Evolutionary conservation across 2,888 invertebrate species (phyloP).

Genomic region (Hetaerina titia): DNA sequence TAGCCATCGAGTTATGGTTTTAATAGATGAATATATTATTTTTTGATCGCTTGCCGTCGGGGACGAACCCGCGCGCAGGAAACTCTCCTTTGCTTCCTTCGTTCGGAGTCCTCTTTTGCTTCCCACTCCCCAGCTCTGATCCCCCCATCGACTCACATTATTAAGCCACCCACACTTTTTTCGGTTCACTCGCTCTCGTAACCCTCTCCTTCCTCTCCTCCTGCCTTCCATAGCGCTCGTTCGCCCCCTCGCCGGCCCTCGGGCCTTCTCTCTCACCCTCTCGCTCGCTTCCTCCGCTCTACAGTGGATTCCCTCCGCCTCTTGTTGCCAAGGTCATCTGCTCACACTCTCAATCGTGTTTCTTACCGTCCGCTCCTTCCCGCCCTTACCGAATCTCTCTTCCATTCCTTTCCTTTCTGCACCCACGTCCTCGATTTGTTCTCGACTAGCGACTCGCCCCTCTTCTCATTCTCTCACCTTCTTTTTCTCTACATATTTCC

Average conservation of each 20-base stretch:
- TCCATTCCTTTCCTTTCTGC: not conserved
- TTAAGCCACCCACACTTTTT: not conserved
- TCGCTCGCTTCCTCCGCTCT: not conserved
- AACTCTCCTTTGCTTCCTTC: no score
- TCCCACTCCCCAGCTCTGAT: no score
- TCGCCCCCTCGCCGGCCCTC: not conserved
- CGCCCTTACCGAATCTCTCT: not conserved
- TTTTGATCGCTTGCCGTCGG: no score
- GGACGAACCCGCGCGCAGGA: no score
- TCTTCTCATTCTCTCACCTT: no score
- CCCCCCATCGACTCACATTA: not conserved
- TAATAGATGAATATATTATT: no score
- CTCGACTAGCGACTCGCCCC: not conserved
- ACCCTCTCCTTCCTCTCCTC: not conserved
- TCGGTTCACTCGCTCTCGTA: not conserved
- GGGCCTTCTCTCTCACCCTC: not conserved
- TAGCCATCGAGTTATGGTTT: no score
- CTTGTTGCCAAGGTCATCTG: conserved; percentile 11
- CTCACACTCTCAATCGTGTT: not conserved
- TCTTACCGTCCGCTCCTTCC: not conserved
- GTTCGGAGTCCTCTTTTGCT: no score
- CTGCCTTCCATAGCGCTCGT: not conserved
- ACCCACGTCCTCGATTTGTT: not conserved
- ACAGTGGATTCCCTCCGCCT: not conserved
- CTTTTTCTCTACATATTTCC: no score